Conservation (phyloP, 1,140 invertebrate species). For the Campoletis sonorensis region DNA sequence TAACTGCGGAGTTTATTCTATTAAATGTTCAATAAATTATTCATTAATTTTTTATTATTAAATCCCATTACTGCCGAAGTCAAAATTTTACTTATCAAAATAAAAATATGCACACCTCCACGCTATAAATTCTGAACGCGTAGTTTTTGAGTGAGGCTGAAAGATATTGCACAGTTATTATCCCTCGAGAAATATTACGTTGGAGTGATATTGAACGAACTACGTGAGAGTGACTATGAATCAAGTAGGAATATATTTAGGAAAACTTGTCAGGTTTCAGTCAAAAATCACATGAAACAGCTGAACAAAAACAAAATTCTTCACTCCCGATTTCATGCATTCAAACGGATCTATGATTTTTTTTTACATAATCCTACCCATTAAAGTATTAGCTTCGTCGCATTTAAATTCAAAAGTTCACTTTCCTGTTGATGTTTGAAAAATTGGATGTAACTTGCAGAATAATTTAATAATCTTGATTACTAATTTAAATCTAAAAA, state of each 20-base stretch:
- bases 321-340: too few relatives aligned
- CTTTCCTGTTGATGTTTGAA: too few relatives aligned
- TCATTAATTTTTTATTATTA: background rate
- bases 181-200: conserved; percentile 24
- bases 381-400: too few relatives aligned
- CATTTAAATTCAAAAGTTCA: too few relatives aligned
- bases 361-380: too few relatives aligned
- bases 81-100: background rate
- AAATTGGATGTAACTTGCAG: too few relatives aligned
- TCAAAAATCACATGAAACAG: conserved; percentile 24
- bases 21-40: too few relatives aligned
- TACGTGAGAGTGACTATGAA: background rate
- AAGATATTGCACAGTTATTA: conserved; percentile 14
- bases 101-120: conserved; percentile 11
- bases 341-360: too few relatives aligned
- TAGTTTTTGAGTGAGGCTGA: background rate
- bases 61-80: background rate
- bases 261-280: background rate
- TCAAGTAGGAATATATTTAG: background rate
- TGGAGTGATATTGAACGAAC: background rate
- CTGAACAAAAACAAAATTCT: too few relatives aligned
- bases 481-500: too few relatives aligned
- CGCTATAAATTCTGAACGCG: background rate
- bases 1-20: too few relatives aligned
- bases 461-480: too few relatives aligned